These are phyloP conservation scores for Uloborus plumipes DNA, from an alignment of 2,888 invertebrate genomes.

Conservation along the genomic window DNA sequence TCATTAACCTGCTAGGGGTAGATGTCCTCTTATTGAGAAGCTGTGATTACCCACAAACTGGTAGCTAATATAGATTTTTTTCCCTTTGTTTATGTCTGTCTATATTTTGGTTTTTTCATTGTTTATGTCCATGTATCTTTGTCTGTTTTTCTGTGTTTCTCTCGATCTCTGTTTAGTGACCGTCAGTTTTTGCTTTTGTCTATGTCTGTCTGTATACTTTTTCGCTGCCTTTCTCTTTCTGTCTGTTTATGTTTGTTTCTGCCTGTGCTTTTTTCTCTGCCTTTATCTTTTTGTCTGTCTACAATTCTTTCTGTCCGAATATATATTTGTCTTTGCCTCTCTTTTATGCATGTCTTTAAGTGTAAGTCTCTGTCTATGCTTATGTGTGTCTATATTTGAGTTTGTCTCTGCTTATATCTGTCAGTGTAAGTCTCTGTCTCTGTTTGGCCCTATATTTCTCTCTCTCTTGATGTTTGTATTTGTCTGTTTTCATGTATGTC, in stretches of 20 bases:
- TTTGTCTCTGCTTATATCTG: neutral
- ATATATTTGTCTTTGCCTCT: no score
- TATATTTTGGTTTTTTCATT: neutral
- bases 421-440: neutral
- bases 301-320: no score
- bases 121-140: neutral
- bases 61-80: no score
- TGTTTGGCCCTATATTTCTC: neutral
- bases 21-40: no score
- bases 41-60: no score
- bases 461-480: neutral
- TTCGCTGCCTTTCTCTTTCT: neutral
- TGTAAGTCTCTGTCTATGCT: neutral
- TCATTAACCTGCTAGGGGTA: no score
- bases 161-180: neutral
- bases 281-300: neutral
- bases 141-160: neutral
- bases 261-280: neutral
- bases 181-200: no score
- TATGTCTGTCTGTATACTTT: neutral
- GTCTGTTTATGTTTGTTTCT: neutral
- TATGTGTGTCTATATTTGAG: no score
- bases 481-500: neutral
- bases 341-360: no score
- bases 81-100: neutral